Base-by-base conservation (phyloP, 2,797 vertebrate genomes). In the Gymnocypris eckloni region DNA sequence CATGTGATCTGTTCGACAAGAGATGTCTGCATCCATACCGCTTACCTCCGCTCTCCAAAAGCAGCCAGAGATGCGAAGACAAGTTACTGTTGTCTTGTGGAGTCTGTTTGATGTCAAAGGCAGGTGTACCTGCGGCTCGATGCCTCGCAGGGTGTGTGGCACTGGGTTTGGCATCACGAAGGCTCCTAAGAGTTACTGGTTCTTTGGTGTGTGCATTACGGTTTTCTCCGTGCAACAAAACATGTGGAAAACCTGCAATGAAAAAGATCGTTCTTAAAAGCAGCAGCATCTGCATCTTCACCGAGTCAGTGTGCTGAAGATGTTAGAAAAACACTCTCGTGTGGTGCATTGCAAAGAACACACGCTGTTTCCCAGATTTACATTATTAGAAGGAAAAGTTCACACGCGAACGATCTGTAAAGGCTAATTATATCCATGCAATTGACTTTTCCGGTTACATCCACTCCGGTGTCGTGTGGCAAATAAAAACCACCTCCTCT, bases 261-360 rank as follows among this genome's bases (percentile, higher is more conserved):
- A 94, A 87, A 82, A 95, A 91, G 54, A 95, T 73, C 88, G 92
- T 91, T 92, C 90, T 86, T 20, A 90, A 88, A 86, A 89, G 92
- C 89, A 89, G 92, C 89, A 94, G 89, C 89, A 91, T 88, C 91
- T 92, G 94, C 95, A 96, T 96, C 91, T 89, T 95, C 92, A 92
- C 33, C 3, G 83, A 89, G 52, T 89, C 52, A 73, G 45, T 81
- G 91, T 83, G 85, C 90, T 84, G 88, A 70, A 72, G 28, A 87
- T 52, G 4, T 70, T n/a, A 76, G 71, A 79, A 48, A 80, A 88
- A 85, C 81, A 80, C 79, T 20, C 52, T 8, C 15, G 59, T n/a
- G 79, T 20, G 71, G 61, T 67, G 69, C 81, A 71, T 41, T 8
- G 81, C 84, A 75, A 78, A 69, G 48, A 15, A 39, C 71, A 79